phyloP scores from a whole-genome alignment of 2,888 invertebrate genomes.

The Hololepta plana region DNA sequence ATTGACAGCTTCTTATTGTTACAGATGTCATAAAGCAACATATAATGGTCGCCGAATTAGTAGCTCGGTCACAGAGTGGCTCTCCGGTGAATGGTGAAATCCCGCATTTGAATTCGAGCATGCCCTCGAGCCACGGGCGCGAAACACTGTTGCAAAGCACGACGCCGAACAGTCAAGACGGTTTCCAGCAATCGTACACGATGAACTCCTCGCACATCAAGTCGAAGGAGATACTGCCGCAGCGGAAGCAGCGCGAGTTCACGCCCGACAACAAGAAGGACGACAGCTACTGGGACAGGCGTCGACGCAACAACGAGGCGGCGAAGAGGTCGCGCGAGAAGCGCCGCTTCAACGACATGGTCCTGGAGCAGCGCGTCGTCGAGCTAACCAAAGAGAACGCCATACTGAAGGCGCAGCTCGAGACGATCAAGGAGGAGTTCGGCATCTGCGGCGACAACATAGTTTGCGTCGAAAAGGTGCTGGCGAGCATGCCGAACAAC shows the following conservation, averaged over 20 bases:
- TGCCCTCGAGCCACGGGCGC: conserved; percentile 28
- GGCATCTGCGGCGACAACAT: conserved; percentile 76
- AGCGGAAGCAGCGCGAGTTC: conserved; percentile 88
- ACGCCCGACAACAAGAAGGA: conserved; percentile 95
- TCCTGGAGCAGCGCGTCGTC: conserved; percentile 81
- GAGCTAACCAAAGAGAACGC: conserved; percentile 93
- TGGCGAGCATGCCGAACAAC: conserved; percentile 67
- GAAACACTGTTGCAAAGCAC: conserved; percentile 12
- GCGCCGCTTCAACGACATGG: conserved; percentile 90
- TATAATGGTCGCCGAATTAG: conserved; percentile 79
- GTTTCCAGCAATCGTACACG: conserved; percentile 28
- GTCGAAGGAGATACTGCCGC: conserved; percentile 71
- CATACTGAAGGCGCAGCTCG: conserved; percentile 79
- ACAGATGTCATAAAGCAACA: conserved; percentile 36
- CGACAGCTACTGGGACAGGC: conserved; percentile 92
- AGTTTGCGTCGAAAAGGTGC: conserved; percentile 75
- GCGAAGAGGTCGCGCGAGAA: conserved; percentile 95
- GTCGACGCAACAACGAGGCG: conserved; percentile 91
- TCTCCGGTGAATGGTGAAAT: conserved; percentile 52
- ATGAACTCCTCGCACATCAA: conserved; percentile 31
- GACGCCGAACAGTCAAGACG: conserved; percentile 22
- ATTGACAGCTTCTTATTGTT: too few species aligned
- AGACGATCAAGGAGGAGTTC: conserved; percentile 83
- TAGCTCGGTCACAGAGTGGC: conserved; percentile 55
- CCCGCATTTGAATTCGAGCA: conserved; percentile 37